Evolutionary conservation across 2,797 vertebrate genomes (phyloP).

Genomic region (Girardinus metallicus): DNA sequence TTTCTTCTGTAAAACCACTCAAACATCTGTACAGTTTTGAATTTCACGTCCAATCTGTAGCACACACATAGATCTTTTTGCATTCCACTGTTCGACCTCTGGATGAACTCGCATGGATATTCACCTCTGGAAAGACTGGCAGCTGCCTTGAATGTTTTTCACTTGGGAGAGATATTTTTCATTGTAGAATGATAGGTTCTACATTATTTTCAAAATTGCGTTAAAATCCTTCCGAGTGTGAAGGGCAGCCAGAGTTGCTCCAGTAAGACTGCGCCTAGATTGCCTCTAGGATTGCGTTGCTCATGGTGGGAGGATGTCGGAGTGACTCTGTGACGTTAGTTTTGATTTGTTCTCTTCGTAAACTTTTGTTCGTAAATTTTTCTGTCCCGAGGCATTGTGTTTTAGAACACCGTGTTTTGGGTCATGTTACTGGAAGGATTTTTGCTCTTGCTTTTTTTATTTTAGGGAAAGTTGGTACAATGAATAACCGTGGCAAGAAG

Average conservation of each 20-base stretch:
- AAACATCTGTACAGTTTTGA: neutral
- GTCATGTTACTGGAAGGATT: neutral
- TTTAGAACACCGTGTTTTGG: neutral
- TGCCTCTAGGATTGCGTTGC: neutral
- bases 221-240: neutral
- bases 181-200: neutral
- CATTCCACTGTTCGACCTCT: neutral
- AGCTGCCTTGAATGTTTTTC: neutral
- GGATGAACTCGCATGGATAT: neutral
- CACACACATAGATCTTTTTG: neutral
- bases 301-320: neutral
- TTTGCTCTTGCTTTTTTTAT: neutral
- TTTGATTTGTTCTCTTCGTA: neutral
- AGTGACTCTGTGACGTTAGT: neutral
- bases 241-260: neutral
- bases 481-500: neutral
- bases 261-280: neutral
- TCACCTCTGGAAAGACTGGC: neutral
- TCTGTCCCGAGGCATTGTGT: neutral
- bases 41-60: neutral
- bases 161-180: conserved; percentile 4
- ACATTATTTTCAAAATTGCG: neutral
- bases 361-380: neutral
- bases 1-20: neutral
- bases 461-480: neutral